A percentile compares a stretch with the other conserved stretches of the same genome.
Conservation (phyloP, 2,888 invertebrate species). For the Folsomia candida region DNA sequence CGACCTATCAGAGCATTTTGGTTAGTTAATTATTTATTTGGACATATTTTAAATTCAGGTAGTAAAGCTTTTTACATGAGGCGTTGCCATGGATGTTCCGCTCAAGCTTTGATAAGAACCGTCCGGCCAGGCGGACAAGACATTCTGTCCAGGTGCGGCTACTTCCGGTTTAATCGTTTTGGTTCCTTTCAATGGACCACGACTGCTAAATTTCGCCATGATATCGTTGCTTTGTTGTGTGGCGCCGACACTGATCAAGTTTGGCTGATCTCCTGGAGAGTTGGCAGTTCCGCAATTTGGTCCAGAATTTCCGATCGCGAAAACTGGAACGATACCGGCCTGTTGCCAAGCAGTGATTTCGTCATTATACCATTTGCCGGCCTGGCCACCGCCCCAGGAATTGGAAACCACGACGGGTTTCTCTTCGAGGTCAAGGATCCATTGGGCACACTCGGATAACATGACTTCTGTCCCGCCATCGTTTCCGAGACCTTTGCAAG, state of each 20-base stretch:
- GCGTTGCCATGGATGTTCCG: not conserved
- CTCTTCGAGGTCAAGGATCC: not conserved
- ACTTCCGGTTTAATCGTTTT: slow-evolving; percentile 5
- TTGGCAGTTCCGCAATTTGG: not conserved
- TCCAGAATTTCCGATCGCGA: not conserved
- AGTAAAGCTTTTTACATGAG: not conserved
- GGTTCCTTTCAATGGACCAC: not conserved
- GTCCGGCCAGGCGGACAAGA: not conserved
- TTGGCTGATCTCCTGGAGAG: not conserved
- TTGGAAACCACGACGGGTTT: not conserved
- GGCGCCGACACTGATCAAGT: not conserved
- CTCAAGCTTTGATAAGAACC: not conserved
- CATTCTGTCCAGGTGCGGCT: not conserved
- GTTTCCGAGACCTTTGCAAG: not conserved
- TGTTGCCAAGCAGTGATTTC: not conserved
- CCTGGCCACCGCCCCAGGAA: slow-evolving; percentile 11
- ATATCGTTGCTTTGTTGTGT: not conserved
- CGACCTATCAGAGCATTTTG: too few relatives aligned
- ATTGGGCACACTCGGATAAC: not conserved
- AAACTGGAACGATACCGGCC: not conserved
- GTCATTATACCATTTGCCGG: not conserved
- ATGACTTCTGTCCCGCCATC: not conserved
- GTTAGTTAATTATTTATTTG: not conserved
- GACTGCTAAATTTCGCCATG: not conserved
- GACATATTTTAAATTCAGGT: not conserved